Conservation (phyloP, 2,888 invertebrate genomes). For the Helicoverpa assulta region DNA sequence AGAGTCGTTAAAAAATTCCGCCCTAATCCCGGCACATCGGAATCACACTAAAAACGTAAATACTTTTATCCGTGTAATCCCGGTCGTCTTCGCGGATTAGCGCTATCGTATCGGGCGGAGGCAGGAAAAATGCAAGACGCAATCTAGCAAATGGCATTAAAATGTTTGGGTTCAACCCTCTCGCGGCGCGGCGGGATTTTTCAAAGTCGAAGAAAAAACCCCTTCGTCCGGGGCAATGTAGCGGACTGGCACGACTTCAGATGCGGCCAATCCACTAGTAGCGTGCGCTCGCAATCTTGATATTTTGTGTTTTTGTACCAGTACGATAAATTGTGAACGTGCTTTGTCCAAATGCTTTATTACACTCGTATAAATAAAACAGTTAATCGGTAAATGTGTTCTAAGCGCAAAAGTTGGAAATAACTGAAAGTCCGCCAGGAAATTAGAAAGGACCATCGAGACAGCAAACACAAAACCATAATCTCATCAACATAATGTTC, state of each 20-base stretch:
- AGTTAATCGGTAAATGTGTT: no score
- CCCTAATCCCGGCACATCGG: conserved; percentile 84
- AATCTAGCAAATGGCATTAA: conserved; percentile 91
- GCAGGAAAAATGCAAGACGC: conserved; percentile 89
- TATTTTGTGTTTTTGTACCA: conserved; percentile 67
- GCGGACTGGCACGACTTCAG: conserved; percentile 88
- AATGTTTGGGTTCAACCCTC: conserved; percentile 89
- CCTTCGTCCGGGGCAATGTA: conserved; percentile 86
- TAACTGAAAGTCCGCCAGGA: no score
- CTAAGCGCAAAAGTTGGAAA: no score
- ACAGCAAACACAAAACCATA: no score
- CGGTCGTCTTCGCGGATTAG: conserved; percentile 88
- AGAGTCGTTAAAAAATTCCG: conserved; percentile 84
- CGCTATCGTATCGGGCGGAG: conserved; percentile 78
- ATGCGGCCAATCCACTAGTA: conserved; percentile 79
- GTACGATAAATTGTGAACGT: not conserved
- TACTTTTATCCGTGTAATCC: conserved; percentile 88
- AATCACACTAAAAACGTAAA: conserved; percentile 88
- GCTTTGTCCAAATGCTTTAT: no score
- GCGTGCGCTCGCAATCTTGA: conserved; percentile 70
- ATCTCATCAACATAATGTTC: no score
- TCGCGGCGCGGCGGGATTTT: conserved; percentile 86
- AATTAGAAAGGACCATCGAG: no score
- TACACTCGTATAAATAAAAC: no score
- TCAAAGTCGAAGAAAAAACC: conserved; percentile 89